Base-by-base conservation (phyloP, 2,888 invertebrate species). In the Megalurothrips usitatus region DNA sequence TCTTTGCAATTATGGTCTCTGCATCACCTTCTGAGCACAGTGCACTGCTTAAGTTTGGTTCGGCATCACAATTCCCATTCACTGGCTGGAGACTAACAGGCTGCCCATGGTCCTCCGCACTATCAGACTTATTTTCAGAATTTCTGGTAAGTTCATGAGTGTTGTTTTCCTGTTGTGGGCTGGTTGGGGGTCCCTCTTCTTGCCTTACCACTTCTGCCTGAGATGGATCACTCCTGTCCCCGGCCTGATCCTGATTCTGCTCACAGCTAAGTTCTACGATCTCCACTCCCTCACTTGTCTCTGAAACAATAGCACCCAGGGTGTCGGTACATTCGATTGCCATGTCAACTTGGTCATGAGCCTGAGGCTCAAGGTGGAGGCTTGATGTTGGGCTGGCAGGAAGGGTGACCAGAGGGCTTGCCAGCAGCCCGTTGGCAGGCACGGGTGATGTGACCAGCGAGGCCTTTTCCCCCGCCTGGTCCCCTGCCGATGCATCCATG, bases 261-360 rank as follows among this genome's bases (percentile, higher is more conserved):
- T 11, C 68, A 75, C 23, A 26, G 68, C 68, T 75, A 26, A 26
- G 68, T 8, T 9, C 26, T 75, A 75, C 23, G 68, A 26, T 8
- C 9, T 75, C 26, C 26, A 26, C 68, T 26, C 26, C 26, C 26
- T 26, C 68, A 75, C 23, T 75, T 75, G 68, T 75, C 68, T 75
- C 68, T 75, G 68, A 75, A 75, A 75, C 68, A 75, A 75, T 75
- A 75, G 23, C 26, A 75, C 12, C 68, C 68, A 75, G 68, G 23
- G 23, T 75, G 26, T 75, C 26, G n/a, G 26, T 10, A 23, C 68
- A 75, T 75, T 75, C 23, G 26, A 26, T 23, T 9, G 68, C 12
- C 26, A 75, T 10, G 23, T 75, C 26, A 75, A 75, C 68, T 75
- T 75, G 23, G 9, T 26, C 68, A 26, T 12, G 23, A 75, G 23